Evolutionary conservation across 64 coral and sea anemone genomes (phyloP).

Genomic region (Stylophora pistillata): DNA sequence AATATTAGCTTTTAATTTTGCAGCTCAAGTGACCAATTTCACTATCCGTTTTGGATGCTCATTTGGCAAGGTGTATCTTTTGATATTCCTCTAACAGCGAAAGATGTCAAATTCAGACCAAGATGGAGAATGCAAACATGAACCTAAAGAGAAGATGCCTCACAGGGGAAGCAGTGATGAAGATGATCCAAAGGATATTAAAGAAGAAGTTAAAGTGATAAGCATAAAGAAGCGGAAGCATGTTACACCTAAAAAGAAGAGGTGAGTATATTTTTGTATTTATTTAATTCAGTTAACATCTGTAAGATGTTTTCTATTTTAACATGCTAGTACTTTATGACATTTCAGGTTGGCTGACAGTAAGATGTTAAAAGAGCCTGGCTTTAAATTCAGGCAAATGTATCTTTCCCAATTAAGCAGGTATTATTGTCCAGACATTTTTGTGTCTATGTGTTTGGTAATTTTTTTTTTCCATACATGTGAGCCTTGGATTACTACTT

Average conservation of each 20-base stretch:
- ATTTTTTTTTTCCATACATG: not conserved
- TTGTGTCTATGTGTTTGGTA: not conserved
- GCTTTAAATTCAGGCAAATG: constrained; percentile 75
- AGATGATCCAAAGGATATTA: not conserved
- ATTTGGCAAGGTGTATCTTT: not conserved
- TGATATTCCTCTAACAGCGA: not conserved
- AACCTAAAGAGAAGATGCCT: not conserved
- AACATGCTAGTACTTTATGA: not conserved
- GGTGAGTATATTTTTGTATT: not conserved
- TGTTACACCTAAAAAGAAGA: constrained; percentile 28
- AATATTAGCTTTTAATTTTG: too few relatives aligned
- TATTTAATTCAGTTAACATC: too few relatives aligned
- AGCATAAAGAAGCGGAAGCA: constrained; percentile 2
- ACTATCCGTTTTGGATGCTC: too few relatives aligned
- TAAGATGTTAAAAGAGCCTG: constrained; percentile 74
- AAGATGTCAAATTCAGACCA: not conserved
- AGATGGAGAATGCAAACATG: constrained; percentile 14
- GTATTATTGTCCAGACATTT: not conserved
- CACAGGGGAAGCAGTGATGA: not conserved
- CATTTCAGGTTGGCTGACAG: constrained; percentile 61
- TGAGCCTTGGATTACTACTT: not conserved
- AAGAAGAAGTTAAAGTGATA: not conserved
- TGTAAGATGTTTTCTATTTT: not conserved
- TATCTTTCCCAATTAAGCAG: constrained; percentile 52
- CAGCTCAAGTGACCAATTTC: too few relatives aligned